Conservation (phyloP, 30 jellyfish, hydroid and myxozoan species). For the Cassiopea xamachana region DNA sequence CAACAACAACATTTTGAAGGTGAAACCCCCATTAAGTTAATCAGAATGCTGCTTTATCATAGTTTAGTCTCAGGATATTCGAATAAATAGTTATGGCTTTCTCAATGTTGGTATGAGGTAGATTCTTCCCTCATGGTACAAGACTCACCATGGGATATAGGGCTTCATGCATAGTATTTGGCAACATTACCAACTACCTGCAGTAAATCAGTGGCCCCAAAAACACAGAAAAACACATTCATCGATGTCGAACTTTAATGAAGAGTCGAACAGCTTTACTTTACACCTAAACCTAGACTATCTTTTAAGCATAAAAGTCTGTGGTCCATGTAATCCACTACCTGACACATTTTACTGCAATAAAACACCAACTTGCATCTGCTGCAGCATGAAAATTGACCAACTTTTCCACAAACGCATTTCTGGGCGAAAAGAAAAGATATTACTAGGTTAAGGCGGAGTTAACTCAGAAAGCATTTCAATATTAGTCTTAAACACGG, state of each 20-base stretch:
- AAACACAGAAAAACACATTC: background rate
- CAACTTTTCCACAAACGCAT: constrained; percentile 75
- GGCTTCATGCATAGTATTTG: too few relatives aligned
- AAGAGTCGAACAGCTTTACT: background rate
- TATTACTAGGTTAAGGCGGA: background rate
- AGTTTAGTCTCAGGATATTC: too few relatives aligned
- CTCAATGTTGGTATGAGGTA: too few relatives aligned
- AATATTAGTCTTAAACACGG: too few relatives aligned
- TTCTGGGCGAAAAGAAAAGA: background rate
- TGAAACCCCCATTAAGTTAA: too few relatives aligned
- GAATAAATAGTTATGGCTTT: too few relatives aligned
- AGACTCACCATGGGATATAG: too few relatives aligned
- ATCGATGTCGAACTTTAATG: background rate
- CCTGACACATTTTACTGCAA: constrained; percentile 67
- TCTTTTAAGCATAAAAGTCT: background rate
- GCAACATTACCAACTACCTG: too few relatives aligned
- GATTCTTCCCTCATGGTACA: too few relatives aligned
- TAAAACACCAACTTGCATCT: constrained; percentile 35
- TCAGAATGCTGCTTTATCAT: too few relatives aligned
- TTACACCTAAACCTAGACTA: background rate
- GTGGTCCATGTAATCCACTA: constrained; percentile 38
- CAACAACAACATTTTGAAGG: too few relatives aligned
- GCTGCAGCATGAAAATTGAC: constrained; percentile 68
- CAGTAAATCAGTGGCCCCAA: too few relatives aligned
- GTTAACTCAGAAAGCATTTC: background rate